phyloP scores from a whole-genome alignment of 2,797 vertebrate species.

The Coranthus polyacanthus region DNA sequence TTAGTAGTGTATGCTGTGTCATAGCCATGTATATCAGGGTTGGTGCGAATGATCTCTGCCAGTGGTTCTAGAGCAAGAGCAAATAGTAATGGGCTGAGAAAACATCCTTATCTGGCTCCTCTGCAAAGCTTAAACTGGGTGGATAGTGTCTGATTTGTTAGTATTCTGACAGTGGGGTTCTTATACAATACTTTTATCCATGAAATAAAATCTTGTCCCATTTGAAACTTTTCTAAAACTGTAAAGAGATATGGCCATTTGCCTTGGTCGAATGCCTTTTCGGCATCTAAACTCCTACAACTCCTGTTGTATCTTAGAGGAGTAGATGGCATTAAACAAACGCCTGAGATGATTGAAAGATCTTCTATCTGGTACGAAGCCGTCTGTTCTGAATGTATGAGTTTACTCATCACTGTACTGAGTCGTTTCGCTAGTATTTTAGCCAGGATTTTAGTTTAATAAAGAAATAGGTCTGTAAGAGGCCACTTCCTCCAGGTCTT shows the following conservation, averaged over 20 bases:
- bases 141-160: neutral
- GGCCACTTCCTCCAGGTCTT: too few species aligned
- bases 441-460: too few species aligned
- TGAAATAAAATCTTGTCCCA: neutral
- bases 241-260: neutral
- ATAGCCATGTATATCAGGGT: constrained; percentile 4
- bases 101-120: neutral
- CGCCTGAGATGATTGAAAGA: too few species aligned
- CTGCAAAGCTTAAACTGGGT: neutral
- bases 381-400: too few species aligned
- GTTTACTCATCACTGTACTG: too few species aligned
- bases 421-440: too few species aligned
- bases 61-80: neutral
- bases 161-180: neutral
- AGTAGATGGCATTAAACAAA: too few species aligned
- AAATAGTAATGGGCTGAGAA: neutral
- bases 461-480: too few species aligned
- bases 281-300: too few species aligned
- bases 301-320: too few species aligned
- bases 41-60: neutral
- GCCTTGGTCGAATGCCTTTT: too few species aligned
- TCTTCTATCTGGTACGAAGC: too few species aligned
- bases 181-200: neutral
- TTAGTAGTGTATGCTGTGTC: neutral
- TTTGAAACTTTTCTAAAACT: neutral